Evolutionary conservation across 2,797 vertebrate species (phyloP).

Genomic region (Pipistrellus kuhlii): DNA sequence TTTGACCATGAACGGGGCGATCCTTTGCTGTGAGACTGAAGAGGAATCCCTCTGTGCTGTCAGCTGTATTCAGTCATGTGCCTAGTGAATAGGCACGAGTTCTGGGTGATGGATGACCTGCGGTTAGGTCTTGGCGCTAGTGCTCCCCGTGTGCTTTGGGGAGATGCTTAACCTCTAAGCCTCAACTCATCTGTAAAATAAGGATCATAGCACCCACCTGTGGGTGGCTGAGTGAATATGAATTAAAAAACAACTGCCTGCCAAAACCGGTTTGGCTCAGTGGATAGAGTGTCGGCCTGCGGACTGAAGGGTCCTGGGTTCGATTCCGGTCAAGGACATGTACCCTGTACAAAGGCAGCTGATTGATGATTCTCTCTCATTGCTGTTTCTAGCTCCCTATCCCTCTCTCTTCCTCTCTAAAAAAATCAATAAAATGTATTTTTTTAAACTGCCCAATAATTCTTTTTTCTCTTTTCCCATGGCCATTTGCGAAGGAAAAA

Average conservation of each 20-base stretch:
- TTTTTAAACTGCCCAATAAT: not conserved
- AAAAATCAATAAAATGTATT: no score
- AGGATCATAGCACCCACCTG: not conserved
- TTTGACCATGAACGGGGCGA: not conserved
- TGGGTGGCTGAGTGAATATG: not conserved
- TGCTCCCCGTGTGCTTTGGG: not conserved
- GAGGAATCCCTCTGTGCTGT: not conserved
- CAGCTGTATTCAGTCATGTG: not conserved
- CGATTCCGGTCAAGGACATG: no score
- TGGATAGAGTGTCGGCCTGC: no score
- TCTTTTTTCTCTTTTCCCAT: not conserved
- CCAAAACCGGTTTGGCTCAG: no score
- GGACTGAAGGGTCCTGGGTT: no score
- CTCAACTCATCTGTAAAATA: not conserved
- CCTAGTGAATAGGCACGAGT: not conserved
- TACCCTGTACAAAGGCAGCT: no score
- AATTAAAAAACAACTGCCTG: not conserved
- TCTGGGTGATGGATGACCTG: not conserved
- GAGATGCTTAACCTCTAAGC: not conserved
- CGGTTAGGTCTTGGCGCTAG: constrained; percentile 8
- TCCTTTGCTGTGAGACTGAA: not conserved
- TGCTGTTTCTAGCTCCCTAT: no score
- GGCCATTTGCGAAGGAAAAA: not conserved
- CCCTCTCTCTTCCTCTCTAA: no score
- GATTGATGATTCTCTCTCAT: no score